Conservation (phyloP, 2,888 invertebrate species). For the Synanthedon myopaeformis region DNA sequence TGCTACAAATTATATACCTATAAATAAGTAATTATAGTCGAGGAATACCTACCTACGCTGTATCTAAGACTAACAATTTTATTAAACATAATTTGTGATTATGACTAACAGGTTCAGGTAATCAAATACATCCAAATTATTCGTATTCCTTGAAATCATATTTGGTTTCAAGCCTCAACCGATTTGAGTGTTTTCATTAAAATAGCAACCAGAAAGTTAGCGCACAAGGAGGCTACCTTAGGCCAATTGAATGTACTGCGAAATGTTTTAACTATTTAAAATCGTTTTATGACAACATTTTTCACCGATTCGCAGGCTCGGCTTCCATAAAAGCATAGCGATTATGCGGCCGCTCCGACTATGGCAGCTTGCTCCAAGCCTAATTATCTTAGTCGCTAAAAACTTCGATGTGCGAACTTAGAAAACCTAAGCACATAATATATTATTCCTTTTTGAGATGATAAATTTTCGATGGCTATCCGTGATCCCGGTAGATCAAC, state of each 20-base stretch:
- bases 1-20: no score
- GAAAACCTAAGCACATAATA: conserved; percentile 9
- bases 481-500: no score
- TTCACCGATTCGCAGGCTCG: conserved; percentile 47
- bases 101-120: no score
- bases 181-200: neutral
- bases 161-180: no score
- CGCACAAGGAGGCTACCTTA: conserved; percentile 18
- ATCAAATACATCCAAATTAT: no score
- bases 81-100: no score
- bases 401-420: conserved; percentile 46
- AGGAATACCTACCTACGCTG: no score
- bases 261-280: conserved; percentile 48
- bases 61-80: no score
- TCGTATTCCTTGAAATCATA: no score
- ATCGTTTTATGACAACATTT: conserved; percentile 61
- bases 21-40: no score
- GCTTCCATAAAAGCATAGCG: conserved; percentile 49
- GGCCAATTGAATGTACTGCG: conserved; percentile 22
- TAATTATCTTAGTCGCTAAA: conserved; percentile 54
- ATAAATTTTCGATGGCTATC: no score
- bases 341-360: conserved; percentile 54
- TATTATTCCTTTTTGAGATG: no score
- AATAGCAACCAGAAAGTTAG: conserved; percentile 2
- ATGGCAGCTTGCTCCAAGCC: conserved; percentile 47